Evolutionary conservation across 2,113 vertebrate species (phyloP).

Genomic region (Rhadina sibilatrix): DNA sequence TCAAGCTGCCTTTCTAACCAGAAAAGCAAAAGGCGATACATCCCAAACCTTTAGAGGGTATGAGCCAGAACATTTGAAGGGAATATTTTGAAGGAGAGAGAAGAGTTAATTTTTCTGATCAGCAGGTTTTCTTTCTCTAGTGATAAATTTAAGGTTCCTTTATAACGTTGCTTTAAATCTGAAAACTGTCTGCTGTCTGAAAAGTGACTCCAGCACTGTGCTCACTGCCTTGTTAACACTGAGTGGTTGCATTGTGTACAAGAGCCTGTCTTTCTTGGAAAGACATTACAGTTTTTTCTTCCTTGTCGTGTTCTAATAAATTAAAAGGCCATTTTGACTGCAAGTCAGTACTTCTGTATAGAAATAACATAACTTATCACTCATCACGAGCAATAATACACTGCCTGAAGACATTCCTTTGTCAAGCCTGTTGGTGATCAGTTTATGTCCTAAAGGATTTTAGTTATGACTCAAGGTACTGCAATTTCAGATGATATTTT

Average conservation of each 20-base stretch:
- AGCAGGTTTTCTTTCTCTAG: background rate
- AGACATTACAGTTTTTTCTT: constrained; percentile 1
- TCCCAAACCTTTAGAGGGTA: background rate
- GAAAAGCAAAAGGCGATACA: background rate
- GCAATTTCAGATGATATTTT: constrained; percentile 19
- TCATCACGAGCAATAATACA: constrained; percentile 51
- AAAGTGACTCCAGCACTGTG: background rate
- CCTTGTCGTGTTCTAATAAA: constrained; percentile 4
- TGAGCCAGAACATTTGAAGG: background rate
- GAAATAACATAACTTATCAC: constrained; percentile 46
- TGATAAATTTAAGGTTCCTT: background rate
- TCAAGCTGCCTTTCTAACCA: background rate
- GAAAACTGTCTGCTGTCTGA: background rate
- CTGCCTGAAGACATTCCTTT: constrained; percentile 49
- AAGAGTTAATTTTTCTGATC: background rate
- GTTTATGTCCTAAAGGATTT: constrained; percentile 50
- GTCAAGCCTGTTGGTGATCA: constrained; percentile 51
- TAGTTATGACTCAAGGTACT: constrained; percentile 13
- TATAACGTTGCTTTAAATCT: background rate
- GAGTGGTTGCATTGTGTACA: background rate
- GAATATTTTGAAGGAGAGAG: background rate
- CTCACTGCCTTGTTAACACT: background rate
- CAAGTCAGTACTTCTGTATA: constrained; percentile 39
- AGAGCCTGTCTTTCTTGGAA: background rate
- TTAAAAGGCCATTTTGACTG: constrained; percentile 21